Evolutionary conservation across 2,888 invertebrate species (phyloP), one percentile per base, ranked within the genome.

Genomic region (Conchocele bisecta): DNA sequence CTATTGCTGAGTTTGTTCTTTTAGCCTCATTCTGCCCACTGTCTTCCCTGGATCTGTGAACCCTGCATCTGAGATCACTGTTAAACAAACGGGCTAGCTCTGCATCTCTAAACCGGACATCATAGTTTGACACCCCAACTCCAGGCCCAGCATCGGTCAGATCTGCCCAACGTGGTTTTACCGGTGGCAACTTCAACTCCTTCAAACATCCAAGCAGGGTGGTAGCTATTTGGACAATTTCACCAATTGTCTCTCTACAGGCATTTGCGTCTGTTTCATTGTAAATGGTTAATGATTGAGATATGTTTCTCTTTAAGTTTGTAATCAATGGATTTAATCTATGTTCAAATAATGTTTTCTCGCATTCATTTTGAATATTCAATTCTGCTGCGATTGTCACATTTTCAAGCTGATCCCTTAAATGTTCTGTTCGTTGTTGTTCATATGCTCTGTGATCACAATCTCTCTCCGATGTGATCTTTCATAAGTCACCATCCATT

Each of bases 121-220:
- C 57, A 7, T 41, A 28, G 31, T 57, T 57, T 15, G n/a, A 26
- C 11, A 57, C 57, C n/a, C 42, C 57, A 15, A 42, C 57, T 13
- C 57, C 57, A 20, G 57, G 57, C 6, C 57, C 57, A 15, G 57
- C 57, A 57, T 57, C 57, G 15, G 57, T 57, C 13, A 56, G 17
- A 17, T 56, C 44, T 35, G 37, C 37, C 37, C 37, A 35, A 11
- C 37, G 37, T n/a, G 37, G 37, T n/a, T 35, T 35, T 13, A 35
- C 37, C n/a, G 37, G n/a, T 35, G 37, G 37, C n/a, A 11, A 35
- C n/a, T 35, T 35, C 37, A 35, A 13, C 11, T 35, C 37, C 11
- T 11, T 35, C n/a, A 35, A 35, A 35, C 37, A 35, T n/a, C n/a
- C 37, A 11, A 35, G 37, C 11, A 35, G 11, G n/a, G 37, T 35